Percentiles rank a stretch among this genome's conserved stretches.
Evolutionary conservation across 2,888 invertebrate species (phyloP).

Genomic region (Phalera bucephala): DNA sequence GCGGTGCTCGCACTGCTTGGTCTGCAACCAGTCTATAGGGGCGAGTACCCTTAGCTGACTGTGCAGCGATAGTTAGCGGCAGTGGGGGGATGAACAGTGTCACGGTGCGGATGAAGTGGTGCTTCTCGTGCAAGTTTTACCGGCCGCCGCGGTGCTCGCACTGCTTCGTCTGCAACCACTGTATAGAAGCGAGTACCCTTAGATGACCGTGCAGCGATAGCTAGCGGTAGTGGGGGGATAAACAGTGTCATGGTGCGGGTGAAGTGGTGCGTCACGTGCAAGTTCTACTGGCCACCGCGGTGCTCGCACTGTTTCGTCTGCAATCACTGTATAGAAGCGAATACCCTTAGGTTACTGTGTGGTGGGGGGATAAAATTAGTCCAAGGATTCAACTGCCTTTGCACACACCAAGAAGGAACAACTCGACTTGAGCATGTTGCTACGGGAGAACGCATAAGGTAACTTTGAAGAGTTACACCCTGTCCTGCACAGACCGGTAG

Average conservation of each 20-base stretch:
- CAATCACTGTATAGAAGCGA: conserved; percentile 98
- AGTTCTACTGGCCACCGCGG: conserved; percentile 99
- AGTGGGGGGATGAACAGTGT: conserved; percentile 99
- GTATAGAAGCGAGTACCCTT: conserved; percentile 90
- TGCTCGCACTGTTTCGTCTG: conserved; percentile 99
- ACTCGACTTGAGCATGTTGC: no score
- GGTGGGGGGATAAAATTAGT: conserved; percentile 99
- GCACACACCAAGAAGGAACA: no score
- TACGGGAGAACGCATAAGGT: no score
- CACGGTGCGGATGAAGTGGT: conserved; percentile 99
- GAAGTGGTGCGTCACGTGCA: conserved; percentile 99
- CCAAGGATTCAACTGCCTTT: no score
- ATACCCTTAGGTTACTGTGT: conserved; percentile 67
- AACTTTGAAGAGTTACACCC: no score
- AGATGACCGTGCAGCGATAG: no score
- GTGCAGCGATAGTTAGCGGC: no score
- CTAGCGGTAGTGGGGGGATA: conserved; percentile 98
- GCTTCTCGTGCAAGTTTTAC: conserved; percentile 99
- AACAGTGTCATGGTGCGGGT: conserved; percentile 99
- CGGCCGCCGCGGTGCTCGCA: conserved; percentile 99
- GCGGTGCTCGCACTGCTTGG: conserved; percentile 99
- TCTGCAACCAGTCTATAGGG: conserved; percentile 99
- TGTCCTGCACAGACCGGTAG: no score
- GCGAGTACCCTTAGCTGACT: conserved; percentile 80
- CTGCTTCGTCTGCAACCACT: conserved; percentile 99